phyloP scores from a whole-genome alignment of 2,113 vertebrate genomes.

The Petrocephalus microphthalmus region DNA sequence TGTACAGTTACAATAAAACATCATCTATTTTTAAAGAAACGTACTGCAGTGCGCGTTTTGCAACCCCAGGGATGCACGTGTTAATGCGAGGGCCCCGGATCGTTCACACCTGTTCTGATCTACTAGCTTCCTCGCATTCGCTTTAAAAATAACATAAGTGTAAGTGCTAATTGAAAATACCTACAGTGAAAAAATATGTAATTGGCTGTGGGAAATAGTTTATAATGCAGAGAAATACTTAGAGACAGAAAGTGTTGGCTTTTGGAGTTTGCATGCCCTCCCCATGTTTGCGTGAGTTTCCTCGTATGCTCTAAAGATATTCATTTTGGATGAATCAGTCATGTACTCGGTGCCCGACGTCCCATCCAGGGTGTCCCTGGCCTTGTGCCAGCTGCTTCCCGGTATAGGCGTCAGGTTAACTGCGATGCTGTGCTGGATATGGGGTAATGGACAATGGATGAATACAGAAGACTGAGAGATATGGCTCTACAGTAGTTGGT shows the following conservation, averaged over 20 bases:
- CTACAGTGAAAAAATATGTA: background rate
- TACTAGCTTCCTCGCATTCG: background rate
- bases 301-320: background rate
- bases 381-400: background rate
- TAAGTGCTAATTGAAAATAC: constrained; percentile 34
- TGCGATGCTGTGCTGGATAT: background rate
- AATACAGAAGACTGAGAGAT: background rate
- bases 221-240: background rate
- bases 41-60: background rate
- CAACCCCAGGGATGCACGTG: background rate
- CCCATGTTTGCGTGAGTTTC: background rate
- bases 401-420: background rate
- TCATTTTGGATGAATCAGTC: background rate
- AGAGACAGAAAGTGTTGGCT: background rate
- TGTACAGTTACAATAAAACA: background rate
- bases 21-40: background rate
- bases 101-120: background rate
- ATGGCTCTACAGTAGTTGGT: background rate
- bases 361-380: background rate
- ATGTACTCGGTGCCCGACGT: background rate
- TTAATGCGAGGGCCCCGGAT: background rate
- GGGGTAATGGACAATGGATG: background rate
- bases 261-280: background rate
- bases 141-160: constrained; percentile 21
- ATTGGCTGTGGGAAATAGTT: background rate